Evolutionary conservation across 2,113 vertebrate species (phyloP), one percentile per base, ranked within the genome.

Genomic region (Bubo bubo): DNA sequence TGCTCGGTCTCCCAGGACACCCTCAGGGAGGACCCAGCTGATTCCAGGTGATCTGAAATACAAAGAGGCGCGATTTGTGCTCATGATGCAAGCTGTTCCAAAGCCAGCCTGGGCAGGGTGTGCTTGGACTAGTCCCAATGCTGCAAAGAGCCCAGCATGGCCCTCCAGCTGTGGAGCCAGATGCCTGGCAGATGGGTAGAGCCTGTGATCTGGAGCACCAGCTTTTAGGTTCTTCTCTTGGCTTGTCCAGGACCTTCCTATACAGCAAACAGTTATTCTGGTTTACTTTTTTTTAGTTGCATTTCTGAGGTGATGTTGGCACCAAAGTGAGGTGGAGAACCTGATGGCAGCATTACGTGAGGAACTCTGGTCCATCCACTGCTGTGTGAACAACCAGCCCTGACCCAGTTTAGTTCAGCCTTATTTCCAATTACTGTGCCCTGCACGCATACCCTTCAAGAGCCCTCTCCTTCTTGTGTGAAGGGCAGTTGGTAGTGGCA

Each of bases 41-140:
- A 73, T 73, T 91, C 71, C 74, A 93, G 72, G 75, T 72, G 47
- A 86, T 49, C 47, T 43, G 79, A 87, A 96, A 87, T 12, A n/a
- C 15, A 14, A 67, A 81, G 45, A 56, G 6, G 81, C 4, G 7
- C 92, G 91, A 92, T 96, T 93, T 96, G 75, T 83, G 79, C 59
- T 74, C 47, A 14, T n/a, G 43, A 85, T 72, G 91, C 92, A 95
- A 96, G 35, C 66, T 74, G 55, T 68, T 74, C 86, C 22, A 23
- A 55, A 3, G 23, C 89, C 72, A 83, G 84, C 28, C 62, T 71
- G 37, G 50, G 66, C 84, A 12, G 4, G 0, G 1, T 5, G 0
- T 3, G 4, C 55, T 86, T 95, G 91, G 92, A 90, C 22, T 47
- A 13, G 4, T 70, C 89, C 70, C 92, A 95, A 70, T 23, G 53